phyloP scores from a whole-genome alignment of 1,140 invertebrate species.

The Aphelenchoides besseyi region DNA sequence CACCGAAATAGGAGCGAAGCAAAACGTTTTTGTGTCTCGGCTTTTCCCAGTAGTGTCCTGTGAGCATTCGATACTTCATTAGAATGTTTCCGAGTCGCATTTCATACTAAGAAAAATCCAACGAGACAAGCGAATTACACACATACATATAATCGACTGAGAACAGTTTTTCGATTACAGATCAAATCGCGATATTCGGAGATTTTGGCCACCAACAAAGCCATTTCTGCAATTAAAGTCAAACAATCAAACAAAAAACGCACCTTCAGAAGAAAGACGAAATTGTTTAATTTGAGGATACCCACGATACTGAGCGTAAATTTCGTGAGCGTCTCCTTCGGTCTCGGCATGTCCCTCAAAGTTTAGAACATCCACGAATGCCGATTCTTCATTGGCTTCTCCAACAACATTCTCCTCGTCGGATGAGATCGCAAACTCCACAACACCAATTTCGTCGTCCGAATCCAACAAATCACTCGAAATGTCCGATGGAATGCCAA shows the following conservation, averaged over 20 bases:
- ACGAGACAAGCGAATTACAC: not conserved
- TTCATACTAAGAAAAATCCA: not conserved
- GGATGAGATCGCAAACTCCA: not conserved
- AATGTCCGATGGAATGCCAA: too few species aligned
- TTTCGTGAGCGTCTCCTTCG: too few species aligned
- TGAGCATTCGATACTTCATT: not conserved
- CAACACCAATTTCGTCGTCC: not conserved
- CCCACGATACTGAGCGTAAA: not conserved
- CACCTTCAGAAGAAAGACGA: constrained; percentile 1
- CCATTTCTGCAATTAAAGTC: not conserved
- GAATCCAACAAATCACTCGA: not conserved
- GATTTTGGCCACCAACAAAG: not conserved
- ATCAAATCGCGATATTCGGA: not conserved
- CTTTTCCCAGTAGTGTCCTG: too few species aligned
- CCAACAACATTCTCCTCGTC: not conserved
- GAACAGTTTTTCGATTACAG: not conserved
- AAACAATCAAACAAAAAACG: too few species aligned
- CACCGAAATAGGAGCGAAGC: not conserved
- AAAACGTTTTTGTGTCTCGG: too few species aligned
- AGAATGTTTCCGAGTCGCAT: not conserved
- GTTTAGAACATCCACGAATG: too few species aligned
- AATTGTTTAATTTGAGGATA: too few species aligned
- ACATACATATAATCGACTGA: too few species aligned
- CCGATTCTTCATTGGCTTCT: too few species aligned
- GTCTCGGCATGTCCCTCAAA: too few species aligned